Base-by-base conservation (phyloP, 2,113 vertebrate genomes). In the Nipponia nippon region DNA sequence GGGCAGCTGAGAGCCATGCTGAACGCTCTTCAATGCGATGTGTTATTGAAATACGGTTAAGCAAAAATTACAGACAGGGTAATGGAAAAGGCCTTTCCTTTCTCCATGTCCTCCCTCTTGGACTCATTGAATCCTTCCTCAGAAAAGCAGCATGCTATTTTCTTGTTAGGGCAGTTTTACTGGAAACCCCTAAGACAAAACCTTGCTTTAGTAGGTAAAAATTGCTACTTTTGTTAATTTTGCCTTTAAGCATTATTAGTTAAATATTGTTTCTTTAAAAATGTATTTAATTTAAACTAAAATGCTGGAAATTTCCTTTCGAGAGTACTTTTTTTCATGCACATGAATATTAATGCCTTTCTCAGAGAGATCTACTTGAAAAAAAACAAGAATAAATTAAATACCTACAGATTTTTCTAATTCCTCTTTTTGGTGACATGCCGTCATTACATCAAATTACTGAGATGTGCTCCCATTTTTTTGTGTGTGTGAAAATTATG, bases 381-480 rank as follows among this genome's bases (percentile, higher is more conserved):
- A 96, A 97, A 97, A 97, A 97, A 97, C 92, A 98, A 97, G 98
- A 98, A 98, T 98, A 98, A 98, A 98, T 98, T 98, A 98, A 98
- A 98, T 98, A 98, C 98, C 98, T 98, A 98, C 98, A 98, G 98
- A 98, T 98, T 98, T 98, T 98, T 98, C 98, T 98, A 98, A 98
- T 98, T 98, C 98, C 98, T 98, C 98, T 98, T 98, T 98, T 98
- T 98, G 98, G 98, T 98, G 98, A 98, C 98, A 98, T 97, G 98
- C 98, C 98, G 98, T 99, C 98, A 99, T 99, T 98, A 99, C 99
- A 99, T 99, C 98, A 99, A 99, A 99, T 99, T 99, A 99, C 98
- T 97, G 98, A 98, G 99, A 98, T 98, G 98, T 98, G 98, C 97
- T 97, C 73, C 96, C 92, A 6, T 92, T 96, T 98, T 97, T 98